Base-by-base conservation (phyloP, 2,113 vertebrate species). In the Phalacrocorax carbo region DNA sequence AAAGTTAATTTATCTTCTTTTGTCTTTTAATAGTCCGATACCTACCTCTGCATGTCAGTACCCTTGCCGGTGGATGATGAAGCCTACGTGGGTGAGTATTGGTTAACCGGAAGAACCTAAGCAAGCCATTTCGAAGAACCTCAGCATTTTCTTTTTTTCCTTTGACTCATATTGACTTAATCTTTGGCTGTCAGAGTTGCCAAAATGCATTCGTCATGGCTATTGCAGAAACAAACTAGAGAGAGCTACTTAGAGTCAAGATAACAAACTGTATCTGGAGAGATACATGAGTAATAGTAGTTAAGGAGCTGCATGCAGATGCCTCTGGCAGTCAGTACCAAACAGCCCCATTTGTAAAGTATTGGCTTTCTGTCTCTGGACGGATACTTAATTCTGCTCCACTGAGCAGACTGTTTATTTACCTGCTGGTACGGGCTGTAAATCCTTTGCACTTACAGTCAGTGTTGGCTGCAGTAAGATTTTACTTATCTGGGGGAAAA, bases 31-130 rank as follows among this genome's bases (percentile, higher is more conserved):
- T 96, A 99, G 99, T 99, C 99, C 5, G 99, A 99, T 97, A 98
- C 99, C 17, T 99, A 99, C 98, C 97, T 99, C 94, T 99, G 99
- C 97, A 98, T 98, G 98, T 98, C 99, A 19, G 94, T 98, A 97
- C 98, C 97, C 65, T 97, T 99, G 88, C 99, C 99, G 3, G 97
- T 98, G 44, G 97, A 95, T 86, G 97, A 96, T 92, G 99, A 99
- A 95, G 95, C 98, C 44, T 99, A 99, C 62, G 98, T 99, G 94
- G 99, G 99, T 99, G 95, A 99, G 99, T 99, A 94, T 25, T 69
- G 58, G 12, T 79, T 88, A 44, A 69, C 30, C 86, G 60, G 26
- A 85, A 90, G 71, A 86, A 82, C 14, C 10, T 77, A 75, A 42
- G 13, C 20, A 73, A 79, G 23, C 66, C 34, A 32, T 93, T 90